These are phyloP conservation scores for Auanema sp. DNA, from an alignment of 2,888 invertebrate genomes.

Conservation along the genomic window DNA sequence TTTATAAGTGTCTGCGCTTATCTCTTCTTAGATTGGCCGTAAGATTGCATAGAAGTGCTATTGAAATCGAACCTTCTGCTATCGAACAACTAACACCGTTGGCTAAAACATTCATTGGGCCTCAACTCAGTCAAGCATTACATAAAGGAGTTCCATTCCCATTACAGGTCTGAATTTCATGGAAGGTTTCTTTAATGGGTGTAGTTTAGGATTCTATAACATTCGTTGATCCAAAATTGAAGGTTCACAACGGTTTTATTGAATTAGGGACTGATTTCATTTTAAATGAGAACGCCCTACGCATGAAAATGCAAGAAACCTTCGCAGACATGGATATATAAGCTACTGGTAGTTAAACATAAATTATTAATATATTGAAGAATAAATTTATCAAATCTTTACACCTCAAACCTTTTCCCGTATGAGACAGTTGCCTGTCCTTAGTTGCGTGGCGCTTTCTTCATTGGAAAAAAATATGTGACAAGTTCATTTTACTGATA, in stretches of 20 bases:
- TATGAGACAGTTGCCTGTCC: too few relatives aligned
- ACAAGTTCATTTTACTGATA: too few relatives aligned
- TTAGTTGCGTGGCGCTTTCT: too few relatives aligned
- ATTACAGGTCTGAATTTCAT: slow-evolving; percentile 40
- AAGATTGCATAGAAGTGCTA: slow-evolving; percentile 54
- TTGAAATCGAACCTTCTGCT: slow-evolving; percentile 52
- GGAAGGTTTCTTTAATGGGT: too few relatives aligned
- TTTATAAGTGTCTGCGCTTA: too few relatives aligned
- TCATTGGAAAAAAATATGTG: too few relatives aligned
- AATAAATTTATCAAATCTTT: too few relatives aligned
- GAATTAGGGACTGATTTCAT: slow-evolving; percentile 57
- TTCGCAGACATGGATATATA: slow-evolving; percentile 35
- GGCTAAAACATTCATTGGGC: slow-evolving; percentile 59
- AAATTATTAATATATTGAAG: too few relatives aligned
- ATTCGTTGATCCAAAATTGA: slow-evolving; percentile 49
- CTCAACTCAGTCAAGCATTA: slow-evolving; percentile 49
- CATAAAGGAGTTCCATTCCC: slow-evolving; percentile 60
- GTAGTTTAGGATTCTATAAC: slow-evolving; percentile 56
- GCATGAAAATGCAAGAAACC: slow-evolving; percentile 47
- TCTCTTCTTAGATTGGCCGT: slow-evolving; percentile 36
- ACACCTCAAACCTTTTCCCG: too few relatives aligned
- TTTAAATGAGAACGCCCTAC: slow-evolving; percentile 45
- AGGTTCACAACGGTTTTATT: slow-evolving; percentile 53
- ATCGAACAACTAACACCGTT: slow-evolving; percentile 58
- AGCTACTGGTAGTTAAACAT: not conserved